Percentiles rank a stretch among this genome's conserved stretches.
phyloP scores from a whole-genome alignment of 2,113 vertebrate species.

The Poeciliopsis occidentalis region DNA sequence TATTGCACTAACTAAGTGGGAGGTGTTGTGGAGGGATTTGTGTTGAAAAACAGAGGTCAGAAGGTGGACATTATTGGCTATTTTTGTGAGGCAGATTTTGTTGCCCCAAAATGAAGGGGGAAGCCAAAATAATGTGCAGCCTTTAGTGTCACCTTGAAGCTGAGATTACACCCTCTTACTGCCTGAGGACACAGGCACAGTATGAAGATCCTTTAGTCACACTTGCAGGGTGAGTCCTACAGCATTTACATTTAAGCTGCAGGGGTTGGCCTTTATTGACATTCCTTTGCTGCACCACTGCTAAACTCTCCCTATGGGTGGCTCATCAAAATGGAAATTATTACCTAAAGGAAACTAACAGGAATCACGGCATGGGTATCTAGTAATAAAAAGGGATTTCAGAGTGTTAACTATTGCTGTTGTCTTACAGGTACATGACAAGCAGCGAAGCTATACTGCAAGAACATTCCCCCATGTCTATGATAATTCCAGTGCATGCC shows the following conservation, averaged over 20 bases:
- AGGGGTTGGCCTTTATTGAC: slow-evolving; percentile 68
- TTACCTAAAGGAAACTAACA: slow-evolving; percentile 70
- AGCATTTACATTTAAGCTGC: slow-evolving; percentile 73
- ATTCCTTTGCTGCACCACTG: slow-evolving; percentile 64
- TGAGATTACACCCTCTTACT: slow-evolving; percentile 97
- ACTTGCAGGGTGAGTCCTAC: slow-evolving; percentile 61
- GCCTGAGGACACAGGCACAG: slow-evolving; percentile 74
- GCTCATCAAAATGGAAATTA: slow-evolving; percentile 78
- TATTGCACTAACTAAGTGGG: slow-evolving; percentile 83
- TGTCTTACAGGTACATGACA: slow-evolving; percentile 55
- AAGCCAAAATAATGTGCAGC: slow-evolving; percentile 91
- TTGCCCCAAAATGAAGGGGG: slow-evolving; percentile 91
- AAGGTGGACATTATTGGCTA: slow-evolving; percentile 91
- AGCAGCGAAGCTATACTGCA: slow-evolving; percentile 52
- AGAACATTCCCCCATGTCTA: slow-evolving; percentile 33
- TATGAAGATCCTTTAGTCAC: slow-evolving; percentile 76
- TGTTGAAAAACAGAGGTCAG: slow-evolving; percentile 84
- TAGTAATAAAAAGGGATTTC: slow-evolving; percentile 62
- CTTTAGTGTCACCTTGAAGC: slow-evolving; percentile 86
- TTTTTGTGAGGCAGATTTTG: slow-evolving; percentile 91
- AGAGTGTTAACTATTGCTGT: slow-evolving; percentile 35
- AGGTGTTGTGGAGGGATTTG: slow-evolving; percentile 70
- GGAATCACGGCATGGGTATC: slow-evolving; percentile 57
- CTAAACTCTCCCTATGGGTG: slow-evolving; percentile 72
- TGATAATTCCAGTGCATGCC: slow-evolving; percentile 35